Conservation (phyloP, 2,113 vertebrate genomes). For the Scolopax mira region DNA sequence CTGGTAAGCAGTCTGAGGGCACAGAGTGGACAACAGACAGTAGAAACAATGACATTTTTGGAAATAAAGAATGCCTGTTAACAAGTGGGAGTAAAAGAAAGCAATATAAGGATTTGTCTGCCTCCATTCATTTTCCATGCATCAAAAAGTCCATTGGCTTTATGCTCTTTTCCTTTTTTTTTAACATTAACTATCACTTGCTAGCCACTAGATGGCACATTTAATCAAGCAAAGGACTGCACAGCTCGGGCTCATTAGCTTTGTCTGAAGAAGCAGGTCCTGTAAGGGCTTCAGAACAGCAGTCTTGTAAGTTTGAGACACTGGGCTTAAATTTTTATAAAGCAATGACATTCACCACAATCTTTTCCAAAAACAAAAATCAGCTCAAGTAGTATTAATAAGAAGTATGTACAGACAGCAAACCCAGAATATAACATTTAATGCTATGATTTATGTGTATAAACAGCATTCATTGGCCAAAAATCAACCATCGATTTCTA, state of each 20-base stretch:
- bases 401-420: background rate
- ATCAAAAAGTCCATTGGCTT: background rate
- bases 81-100: background rate
- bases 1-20: background rate
- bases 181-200: background rate
- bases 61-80: background rate
- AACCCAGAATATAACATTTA: background rate
- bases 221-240: background rate
- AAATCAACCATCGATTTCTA: background rate
- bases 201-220: slow-evolving; percentile 63
- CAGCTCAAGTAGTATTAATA: background rate
- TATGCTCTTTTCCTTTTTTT: background rate
- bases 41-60: background rate
- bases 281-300: background rate
- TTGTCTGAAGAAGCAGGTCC: background rate
- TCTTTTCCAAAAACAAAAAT: background rate
- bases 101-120: background rate
- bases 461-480: background rate
- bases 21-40: background rate
- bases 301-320: background rate
- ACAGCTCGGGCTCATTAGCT: background rate
- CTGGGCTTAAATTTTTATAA: background rate
- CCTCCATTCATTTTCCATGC: background rate
- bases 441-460: background rate
- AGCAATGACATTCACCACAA: background rate